These are phyloP conservation scores for Pammene fasciana DNA, from an alignment of 2,888 invertebrate genomes.

Conservation along the genomic window DNA sequence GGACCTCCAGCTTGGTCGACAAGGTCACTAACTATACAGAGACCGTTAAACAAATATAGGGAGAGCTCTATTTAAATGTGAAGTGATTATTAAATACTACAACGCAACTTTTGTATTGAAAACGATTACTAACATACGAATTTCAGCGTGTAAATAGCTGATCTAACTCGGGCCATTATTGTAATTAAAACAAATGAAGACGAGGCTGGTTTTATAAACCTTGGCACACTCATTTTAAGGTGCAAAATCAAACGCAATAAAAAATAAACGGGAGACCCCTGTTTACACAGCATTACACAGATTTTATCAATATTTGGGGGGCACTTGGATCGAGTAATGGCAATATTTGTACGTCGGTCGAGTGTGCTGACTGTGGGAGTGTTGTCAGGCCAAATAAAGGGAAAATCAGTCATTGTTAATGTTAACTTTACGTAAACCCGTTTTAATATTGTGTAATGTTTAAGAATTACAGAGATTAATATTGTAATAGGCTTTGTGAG, in stretches of 20 bases:
- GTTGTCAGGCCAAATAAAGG: constrained; percentile 1
- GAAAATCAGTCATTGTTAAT: not conserved
- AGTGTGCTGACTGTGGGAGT: constrained; percentile 7
- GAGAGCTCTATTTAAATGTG: too few species aligned
- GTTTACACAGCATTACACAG: constrained; percentile 35
- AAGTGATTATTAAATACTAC: too few species aligned
- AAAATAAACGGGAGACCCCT: constrained; percentile 19
- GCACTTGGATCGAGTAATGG: constrained; percentile 23
- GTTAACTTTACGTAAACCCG: not conserved
- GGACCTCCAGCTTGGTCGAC: too few species aligned
- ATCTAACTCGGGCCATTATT: constrained; percentile 19
- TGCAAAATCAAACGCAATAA: constrained; percentile 13
- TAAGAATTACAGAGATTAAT: too few species aligned
- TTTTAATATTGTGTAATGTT: not conserved
- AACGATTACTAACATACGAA: not conserved
- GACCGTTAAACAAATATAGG: too few species aligned
- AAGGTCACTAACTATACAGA: too few species aligned
- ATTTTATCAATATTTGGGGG: constrained; percentile 40
- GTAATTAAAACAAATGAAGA: constrained; percentile 25
- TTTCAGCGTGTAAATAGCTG: not conserved
- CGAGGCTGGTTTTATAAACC: constrained; percentile 10
- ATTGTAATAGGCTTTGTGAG: too few species aligned
- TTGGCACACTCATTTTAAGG: constrained; percentile 2
- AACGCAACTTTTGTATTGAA: not conserved
- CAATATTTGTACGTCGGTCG: constrained; percentile 30